Evolutionary conservation across 2,797 vertebrate species (phyloP).

Genomic region (Syndactyla subalaris): DNA sequence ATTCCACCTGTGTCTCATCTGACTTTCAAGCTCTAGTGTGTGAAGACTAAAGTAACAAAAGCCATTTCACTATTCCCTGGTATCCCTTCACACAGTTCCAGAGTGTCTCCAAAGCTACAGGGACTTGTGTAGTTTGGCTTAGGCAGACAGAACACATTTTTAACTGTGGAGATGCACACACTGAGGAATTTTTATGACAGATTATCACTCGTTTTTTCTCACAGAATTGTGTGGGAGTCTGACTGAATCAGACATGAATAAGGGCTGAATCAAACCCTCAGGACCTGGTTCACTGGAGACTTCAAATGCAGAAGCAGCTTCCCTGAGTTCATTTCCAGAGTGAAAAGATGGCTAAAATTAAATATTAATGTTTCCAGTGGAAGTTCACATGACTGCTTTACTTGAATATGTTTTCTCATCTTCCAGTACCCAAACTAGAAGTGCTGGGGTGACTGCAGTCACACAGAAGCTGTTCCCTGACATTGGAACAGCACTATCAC

Average conservation of each 20-base stretch:
- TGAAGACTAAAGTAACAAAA: background rate
- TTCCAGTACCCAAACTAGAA: background rate
- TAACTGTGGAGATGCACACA: background rate
- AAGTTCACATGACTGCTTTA: background rate
- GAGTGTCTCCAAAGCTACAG: background rate
- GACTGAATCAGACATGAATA: background rate
- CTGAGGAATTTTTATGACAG: background rate
- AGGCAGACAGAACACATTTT: background rate
- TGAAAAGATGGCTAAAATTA: background rate
- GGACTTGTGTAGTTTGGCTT: background rate
- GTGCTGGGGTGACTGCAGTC: background rate
- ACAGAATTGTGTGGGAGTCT: background rate
- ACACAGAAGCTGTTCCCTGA: background rate
- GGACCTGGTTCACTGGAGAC: background rate
- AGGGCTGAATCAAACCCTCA: constrained; percentile 17
- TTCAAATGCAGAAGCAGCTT: background rate
- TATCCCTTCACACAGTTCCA: background rate
- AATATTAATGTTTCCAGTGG: background rate
- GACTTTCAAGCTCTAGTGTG: background rate
- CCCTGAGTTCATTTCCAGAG: background rate
- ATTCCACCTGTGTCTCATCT: background rate
- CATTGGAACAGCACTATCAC: background rate
- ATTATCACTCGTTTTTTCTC: background rate
- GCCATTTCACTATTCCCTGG: background rate
- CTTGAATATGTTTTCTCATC: background rate